Evolutionary conservation across 2,888 invertebrate genomes (phyloP).

Genomic region (Meiosimyza platycephala): DNA sequence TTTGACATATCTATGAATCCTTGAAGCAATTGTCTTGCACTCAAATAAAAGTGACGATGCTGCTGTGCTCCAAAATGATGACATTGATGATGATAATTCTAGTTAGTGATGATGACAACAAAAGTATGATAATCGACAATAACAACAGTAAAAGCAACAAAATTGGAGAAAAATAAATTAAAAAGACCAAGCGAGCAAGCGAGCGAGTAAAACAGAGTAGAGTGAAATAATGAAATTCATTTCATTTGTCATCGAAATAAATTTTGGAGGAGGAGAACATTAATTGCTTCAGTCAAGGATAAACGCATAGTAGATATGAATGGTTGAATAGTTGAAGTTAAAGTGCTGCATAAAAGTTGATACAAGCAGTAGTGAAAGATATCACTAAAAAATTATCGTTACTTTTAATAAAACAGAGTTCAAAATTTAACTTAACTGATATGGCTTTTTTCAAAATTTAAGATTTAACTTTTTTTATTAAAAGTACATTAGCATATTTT

Average conservation of each 20-base stretch:
- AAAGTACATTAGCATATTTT: too few species aligned
- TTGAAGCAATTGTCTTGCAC: conserved; percentile 36
- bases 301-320: neutral
- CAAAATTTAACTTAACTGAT: too few species aligned
- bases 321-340: neutral
- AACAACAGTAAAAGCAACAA: conserved; percentile 5
- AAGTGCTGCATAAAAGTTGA: neutral
- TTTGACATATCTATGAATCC: conserved; percentile 15
- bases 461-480: too few species aligned
- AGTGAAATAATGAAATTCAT: conserved; percentile 28
- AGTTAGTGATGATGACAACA: neutral
- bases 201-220: neutral
- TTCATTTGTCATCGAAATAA: conserved; percentile 33
- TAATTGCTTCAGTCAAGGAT: conserved; percentile 28
- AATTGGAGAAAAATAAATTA: neutral
- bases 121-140: neutral
- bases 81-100: neutral
- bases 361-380: neutral
- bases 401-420: too few species aligned
- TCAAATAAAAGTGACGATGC: conserved; percentile 38
- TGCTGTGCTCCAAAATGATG: neutral
- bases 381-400: too few species aligned
- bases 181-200: neutral
- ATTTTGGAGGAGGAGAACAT: conserved; percentile 21
- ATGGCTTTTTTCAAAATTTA: too few species aligned